These are phyloP conservation scores for Geococcyx californianus DNA, from an alignment of 2,113 vertebrate genomes.

Conservation along the genomic window DNA sequence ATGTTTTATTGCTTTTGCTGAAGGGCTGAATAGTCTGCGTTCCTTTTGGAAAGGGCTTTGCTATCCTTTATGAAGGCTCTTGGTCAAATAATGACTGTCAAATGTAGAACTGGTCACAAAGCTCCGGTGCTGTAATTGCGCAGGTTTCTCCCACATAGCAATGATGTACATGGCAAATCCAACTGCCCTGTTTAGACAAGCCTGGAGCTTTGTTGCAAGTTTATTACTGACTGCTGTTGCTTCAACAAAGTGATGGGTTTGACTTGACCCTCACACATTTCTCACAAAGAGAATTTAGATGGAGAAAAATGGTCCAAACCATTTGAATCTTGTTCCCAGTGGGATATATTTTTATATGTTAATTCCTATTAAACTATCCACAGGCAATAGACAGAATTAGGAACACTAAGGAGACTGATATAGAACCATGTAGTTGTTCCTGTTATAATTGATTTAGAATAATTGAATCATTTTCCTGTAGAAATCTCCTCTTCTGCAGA, in stretches of 20 bases:
- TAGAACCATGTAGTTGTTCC: constrained; percentile 15
- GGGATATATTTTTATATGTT: constrained; percentile 10
- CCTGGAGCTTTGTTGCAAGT: neutral
- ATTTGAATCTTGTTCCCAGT: neutral
- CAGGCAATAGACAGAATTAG: constrained; percentile 39
- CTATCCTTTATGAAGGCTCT: neutral
- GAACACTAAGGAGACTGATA: constrained; percentile 29
- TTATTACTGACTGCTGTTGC: neutral
- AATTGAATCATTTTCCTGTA: constrained; percentile 61
- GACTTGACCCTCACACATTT: neutral
- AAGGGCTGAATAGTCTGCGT: neutral
- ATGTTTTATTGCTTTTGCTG: neutral
- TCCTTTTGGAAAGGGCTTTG: neutral
- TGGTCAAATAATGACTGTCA: neutral
- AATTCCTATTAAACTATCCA: constrained; percentile 43
- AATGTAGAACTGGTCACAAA: neutral
- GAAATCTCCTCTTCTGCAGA: constrained; percentile 32
- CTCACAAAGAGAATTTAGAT: neutral
- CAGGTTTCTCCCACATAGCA: neutral
- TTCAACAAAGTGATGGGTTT: neutral
- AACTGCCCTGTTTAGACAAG: neutral
- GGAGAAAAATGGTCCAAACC: neutral
- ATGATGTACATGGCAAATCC: neutral
- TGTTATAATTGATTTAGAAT: constrained; percentile 61
- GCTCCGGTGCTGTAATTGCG: neutral